Evolutionary conservation across 2,113 vertebrate genomes (phyloP).

Genomic region (Tetrax tetrax): DNA sequence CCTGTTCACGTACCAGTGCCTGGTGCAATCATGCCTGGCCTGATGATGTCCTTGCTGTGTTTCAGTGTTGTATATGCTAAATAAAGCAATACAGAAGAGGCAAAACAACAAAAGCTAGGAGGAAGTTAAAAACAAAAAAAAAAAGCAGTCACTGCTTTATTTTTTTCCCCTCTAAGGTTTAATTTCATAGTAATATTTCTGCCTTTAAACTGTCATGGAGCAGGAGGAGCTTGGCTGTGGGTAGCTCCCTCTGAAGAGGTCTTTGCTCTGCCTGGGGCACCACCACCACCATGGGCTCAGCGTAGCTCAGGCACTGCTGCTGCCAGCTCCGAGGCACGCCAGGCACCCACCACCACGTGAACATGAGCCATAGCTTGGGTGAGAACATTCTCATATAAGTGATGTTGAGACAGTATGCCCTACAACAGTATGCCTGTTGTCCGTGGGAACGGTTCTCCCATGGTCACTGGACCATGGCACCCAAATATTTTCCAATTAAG

Average conservation of each 20-base stretch:
- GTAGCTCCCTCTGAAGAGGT: too few relatives aligned
- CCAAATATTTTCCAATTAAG: neutral
- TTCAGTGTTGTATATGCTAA: neutral
- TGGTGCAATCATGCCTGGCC: neutral
- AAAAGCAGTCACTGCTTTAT: neutral
- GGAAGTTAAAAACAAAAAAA: neutral
- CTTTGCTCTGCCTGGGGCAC: neutral
- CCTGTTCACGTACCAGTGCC: neutral
- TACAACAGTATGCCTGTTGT: too few relatives aligned
- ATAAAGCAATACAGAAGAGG: neutral
- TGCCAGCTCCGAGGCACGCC: neutral
- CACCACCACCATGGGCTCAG: neutral
- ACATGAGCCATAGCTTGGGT: accelerated
- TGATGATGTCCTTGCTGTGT: neutral
- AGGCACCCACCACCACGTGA: accelerated
- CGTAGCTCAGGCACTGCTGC: neutral
- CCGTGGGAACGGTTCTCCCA: accelerated
- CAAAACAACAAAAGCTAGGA: neutral
- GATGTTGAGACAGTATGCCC: too few relatives aligned
- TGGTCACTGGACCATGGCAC: accelerated
- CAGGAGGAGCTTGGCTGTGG: accelerated
- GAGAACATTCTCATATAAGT: too few relatives aligned
- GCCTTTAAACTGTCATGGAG: neutral
- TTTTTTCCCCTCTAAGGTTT: neutral
- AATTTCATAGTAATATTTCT: neutral